A percentile compares a stretch with the other conserved stretches of the same genome.
Conservation (phyloP, 2,888 invertebrate species). For the Holacanthella duospinosa region DNA sequence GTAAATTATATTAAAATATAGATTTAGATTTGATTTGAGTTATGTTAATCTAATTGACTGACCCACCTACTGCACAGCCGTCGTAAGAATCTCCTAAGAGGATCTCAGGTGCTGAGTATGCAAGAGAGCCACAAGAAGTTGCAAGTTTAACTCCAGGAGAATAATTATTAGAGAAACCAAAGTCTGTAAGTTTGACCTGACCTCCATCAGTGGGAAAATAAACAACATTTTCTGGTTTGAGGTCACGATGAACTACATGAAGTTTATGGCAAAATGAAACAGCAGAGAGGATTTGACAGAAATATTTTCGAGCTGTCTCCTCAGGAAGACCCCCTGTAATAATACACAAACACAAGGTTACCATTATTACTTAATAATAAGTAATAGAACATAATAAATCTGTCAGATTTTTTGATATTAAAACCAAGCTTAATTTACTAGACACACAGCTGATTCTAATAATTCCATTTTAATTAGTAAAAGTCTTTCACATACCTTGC, state of each 20-base stretch:
- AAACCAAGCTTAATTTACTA: background rate
- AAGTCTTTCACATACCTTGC: constrained; percentile 18
- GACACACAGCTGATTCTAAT: background rate
- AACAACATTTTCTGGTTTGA: constrained; percentile 99
- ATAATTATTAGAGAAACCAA: constrained; percentile 86
- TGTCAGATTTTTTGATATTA: background rate
- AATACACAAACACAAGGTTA: background rate
- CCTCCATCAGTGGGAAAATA: constrained; percentile 73
- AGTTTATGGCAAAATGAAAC: constrained; percentile 92
- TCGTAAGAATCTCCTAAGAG: constrained; percentile 96
- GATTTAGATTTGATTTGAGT: no score
- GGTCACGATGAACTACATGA: constrained; percentile 77
- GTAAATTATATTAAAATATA: background rate
- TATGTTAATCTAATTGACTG: constrained; percentile 16
- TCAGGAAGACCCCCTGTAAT: constrained; percentile 62
- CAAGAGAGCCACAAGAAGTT: constrained; percentile 95
- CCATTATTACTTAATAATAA: background rate
- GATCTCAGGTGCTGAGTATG: constrained; percentile 98
- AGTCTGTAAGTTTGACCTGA: constrained; percentile 95
- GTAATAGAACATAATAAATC: background rate
- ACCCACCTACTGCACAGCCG: constrained; percentile 88
- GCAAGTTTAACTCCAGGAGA: constrained; percentile 89
- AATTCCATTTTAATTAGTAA: background rate
- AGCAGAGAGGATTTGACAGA: constrained; percentile 90
- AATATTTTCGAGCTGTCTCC: constrained; percentile 77